Percentiles rank a stretch among this genome's conserved stretches.
These are phyloP conservation scores for Lydus trimaculatus DNA, from an alignment of 2,888 invertebrate genomes.

Conservation along the genomic window DNA sequence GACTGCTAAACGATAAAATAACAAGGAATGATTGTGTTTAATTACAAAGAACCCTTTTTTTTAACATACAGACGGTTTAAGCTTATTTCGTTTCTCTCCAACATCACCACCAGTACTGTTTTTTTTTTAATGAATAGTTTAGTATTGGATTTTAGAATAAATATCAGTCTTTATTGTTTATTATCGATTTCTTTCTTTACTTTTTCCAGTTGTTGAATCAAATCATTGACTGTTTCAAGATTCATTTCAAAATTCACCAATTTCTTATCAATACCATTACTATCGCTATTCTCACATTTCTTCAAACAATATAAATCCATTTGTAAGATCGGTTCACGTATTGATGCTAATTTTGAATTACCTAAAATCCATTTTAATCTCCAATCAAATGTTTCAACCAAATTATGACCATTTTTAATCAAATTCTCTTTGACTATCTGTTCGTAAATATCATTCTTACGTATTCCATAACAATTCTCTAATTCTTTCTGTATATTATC, in stretches of 20 bases:
- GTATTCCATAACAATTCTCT: constrained; percentile 50
- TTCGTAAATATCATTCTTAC: constrained; percentile 53
- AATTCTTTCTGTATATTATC: constrained; percentile 40
- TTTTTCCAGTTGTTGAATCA: constrained; percentile 47
- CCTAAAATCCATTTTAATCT: constrained; percentile 65
- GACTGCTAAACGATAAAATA: too few relatives aligned
- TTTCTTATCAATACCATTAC: constrained; percentile 30
- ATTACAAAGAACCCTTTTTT: too few relatives aligned
- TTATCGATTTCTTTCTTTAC: constrained; percentile 34
- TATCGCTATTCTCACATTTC: constrained; percentile 25
- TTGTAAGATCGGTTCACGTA: constrained; percentile 62
- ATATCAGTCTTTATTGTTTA: not conserved
- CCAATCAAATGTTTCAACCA: constrained; percentile 64
- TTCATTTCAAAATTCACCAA: constrained; percentile 56
- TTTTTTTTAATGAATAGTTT: too few relatives aligned
- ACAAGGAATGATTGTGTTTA: too few relatives aligned
- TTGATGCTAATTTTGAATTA: constrained; percentile 61
- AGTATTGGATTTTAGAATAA: not conserved
- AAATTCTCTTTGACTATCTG: constrained; percentile 47
- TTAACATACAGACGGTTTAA: too few relatives aligned
- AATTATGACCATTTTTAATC: constrained; percentile 52
- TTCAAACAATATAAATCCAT: constrained; percentile 58
- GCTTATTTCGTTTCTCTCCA: too few relatives aligned
- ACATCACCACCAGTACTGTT: too few relatives aligned
- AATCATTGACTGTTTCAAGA: constrained; percentile 49